Evolutionary conservation across 2,888 invertebrate species (phyloP), one percentile per base, ranked within the genome.

Genomic region (Hirtodrosophila confusa): DNA sequence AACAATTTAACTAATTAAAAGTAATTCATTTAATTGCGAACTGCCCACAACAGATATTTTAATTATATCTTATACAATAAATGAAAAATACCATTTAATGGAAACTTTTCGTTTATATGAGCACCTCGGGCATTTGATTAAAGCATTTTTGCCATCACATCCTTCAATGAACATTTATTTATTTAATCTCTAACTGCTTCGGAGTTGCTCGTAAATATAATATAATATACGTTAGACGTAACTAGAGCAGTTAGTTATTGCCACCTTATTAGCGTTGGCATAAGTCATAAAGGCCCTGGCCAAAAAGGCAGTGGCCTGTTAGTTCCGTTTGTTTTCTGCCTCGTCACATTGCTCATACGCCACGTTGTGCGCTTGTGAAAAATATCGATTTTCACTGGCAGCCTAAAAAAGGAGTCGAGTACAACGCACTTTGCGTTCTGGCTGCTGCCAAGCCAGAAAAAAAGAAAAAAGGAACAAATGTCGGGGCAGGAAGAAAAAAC

Each of bases 391-490:
- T 76, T 76, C 33, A 10, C 44, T 39, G 45, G 36, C 60, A 35
- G 74, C 45, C 45, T 44, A 51, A 40, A 55, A 56, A 43, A 11
- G 4, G 6, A 37, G 66, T 37, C 23, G 80, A 84, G 82, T 84
- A 75, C 82, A 86, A 86, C 82, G 87, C 82, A 82, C 82, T 86
- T 80, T 86, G 65, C 50, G 62, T 63, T 74, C 57, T 70, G 82
- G 79, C 79, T 66, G 86, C 75, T 75, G 79, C 67, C 80, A 67
- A 54, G 27, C 48, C 4, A 17, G 9, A 8, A 31, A 39, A 11
- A 49, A 53, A 56, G 49, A 60, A 63, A 47, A 50, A 43, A 41
- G 36, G n/a, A 37, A 49, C 41, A 51, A 41, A 68, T 62, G 67
- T 53, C 67, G 66, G 48, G 37, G 37, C 39, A 47, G 41, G 33